phyloP scores from a whole-genome alignment of 2,113 vertebrate genomes.

The Stictonetta naevosa region DNA sequence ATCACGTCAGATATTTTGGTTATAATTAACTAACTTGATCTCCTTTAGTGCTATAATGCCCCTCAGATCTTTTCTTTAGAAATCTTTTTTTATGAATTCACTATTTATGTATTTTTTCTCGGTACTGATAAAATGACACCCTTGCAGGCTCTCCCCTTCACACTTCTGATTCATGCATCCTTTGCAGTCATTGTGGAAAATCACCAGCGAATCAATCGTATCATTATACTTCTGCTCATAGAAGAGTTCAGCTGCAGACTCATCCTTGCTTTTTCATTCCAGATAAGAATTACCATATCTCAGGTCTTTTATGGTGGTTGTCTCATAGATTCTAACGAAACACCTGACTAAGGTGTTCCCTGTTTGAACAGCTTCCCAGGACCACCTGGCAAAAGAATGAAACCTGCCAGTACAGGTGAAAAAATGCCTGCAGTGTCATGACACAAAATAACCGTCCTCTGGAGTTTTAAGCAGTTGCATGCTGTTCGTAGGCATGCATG shows the following conservation, averaged over 20 bases:
- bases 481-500: neutral
- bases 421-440: slow-evolving; percentile 22
- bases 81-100: neutral
- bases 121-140: neutral
- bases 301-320: neutral
- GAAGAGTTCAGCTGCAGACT: neutral
- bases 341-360: slow-evolving; percentile 36
- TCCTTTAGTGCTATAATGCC: neutral
- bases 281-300: neutral
- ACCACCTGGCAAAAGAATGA: slow-evolving; percentile 23
- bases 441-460: neutral
- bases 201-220: accelerated
- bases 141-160: neutral
- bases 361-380: neutral
- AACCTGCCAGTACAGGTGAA: slow-evolving; percentile 31
- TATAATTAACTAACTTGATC: neutral
- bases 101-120: neutral
- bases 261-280: slow-evolving; percentile 17
- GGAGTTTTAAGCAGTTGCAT: neutral
- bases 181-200: neutral
- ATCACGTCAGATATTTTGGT: neutral
- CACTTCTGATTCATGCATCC: neutral
- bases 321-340: slow-evolving; percentile 21
- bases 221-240: neutral
- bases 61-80: neutral